Evolutionary conservation across 1,140 invertebrate species (phyloP).

Genomic region (Conus ventricosus): DNA sequence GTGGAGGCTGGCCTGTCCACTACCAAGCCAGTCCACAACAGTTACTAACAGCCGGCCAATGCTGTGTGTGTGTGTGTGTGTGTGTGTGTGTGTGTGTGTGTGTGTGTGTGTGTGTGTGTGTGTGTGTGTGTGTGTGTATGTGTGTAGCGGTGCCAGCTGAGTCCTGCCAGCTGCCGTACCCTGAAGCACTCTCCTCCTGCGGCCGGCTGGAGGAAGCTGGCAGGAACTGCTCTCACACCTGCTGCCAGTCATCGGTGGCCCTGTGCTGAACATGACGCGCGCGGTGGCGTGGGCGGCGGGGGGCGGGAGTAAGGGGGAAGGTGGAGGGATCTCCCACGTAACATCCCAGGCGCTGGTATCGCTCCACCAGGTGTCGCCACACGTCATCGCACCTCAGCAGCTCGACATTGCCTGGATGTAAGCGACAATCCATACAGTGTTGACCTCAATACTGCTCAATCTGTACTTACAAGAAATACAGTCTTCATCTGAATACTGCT

Average conservation of each 20-base stretch:
- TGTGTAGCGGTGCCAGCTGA: no score
- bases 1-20: no score
- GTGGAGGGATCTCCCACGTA: not conserved
- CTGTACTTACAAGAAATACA: no score
- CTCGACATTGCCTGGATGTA: not conserved
- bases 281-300: not conserved
- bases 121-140: no score
- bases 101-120: no score
- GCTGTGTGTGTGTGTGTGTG: no score
- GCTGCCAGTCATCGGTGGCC: not conserved
- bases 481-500: no score
- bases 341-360: constrained; percentile 1
- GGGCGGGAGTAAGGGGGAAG: not conserved
- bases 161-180: not conserved
- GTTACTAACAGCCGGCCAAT: no score
- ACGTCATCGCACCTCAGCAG: constrained; percentile 20
- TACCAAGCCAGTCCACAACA: no score
- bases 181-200: not conserved
- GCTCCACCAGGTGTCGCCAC: constrained; percentile 13
- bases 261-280: not conserved
- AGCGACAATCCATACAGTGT: not conserved
- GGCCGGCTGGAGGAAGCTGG: not conserved
- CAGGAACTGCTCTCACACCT: not conserved
- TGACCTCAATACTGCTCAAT: no score
- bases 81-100: no score